Evolutionary conservation across 2,797 vertebrate genomes (phyloP), one percentile per base, ranked within the genome.

Genomic region (Xyrichtys novacula): DNA sequence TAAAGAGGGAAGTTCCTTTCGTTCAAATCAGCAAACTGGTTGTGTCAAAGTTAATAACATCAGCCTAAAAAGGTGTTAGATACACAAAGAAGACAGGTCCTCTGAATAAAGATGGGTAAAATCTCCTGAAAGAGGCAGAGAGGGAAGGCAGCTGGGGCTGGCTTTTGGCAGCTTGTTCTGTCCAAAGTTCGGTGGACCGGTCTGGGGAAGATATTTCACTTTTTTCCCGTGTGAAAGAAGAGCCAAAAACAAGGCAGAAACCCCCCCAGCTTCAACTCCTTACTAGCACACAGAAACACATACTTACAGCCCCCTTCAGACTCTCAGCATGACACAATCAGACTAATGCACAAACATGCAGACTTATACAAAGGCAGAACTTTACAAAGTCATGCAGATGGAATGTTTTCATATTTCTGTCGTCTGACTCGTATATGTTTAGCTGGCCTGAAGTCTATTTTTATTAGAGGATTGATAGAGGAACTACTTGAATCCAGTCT

Each of bases 351-450:
- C 81, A 62, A 78, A 87, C 91, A 90, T 90, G 85, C 86, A 88
- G 85, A 87, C 80, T 67, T 83, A 23, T 81, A 89, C 80, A 84
- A 88, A 89, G 81, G 81, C 86, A 85, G 81, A 87, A 85, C 66
- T 86, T 76, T 72, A 91, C 87, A 87, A 79, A 82, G 85, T 88
- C 85, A 91, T 91, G 90, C 89, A 85, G 76, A 88, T 86, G 88
- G 88, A 90, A 88, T 89, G 86, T 87, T 90, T 66, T 66, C 26
- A 75, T 84, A 62, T 84, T 84, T 78, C 53, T 78, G 75, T 71
- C 16, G 52, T 77, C 81, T 68, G 67, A 85, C 56, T 83, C 72
- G 56, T 62, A 65, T 59, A 38, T 58, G 56, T 73, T 66, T 63
- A 25, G 38, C 69, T 49, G 17, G 71, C 67, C 54, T 52, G 12